Evolutionary conservation across 2,797 vertebrate genomes (phyloP).

Genomic region (Hephaestus fuliginosus): DNA sequence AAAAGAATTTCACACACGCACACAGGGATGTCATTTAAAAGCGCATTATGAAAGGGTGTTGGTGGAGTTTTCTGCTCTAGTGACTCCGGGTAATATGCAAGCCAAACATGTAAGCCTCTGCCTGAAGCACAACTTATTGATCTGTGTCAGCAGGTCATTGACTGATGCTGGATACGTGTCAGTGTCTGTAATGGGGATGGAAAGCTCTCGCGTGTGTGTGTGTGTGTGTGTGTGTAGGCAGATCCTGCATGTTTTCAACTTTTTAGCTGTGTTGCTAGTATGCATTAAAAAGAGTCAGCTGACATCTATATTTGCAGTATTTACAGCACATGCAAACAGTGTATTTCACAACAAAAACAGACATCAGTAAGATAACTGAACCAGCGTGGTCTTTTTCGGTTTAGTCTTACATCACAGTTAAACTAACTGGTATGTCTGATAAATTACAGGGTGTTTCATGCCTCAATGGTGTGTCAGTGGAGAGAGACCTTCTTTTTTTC

Average conservation of each 20-base stretch:
- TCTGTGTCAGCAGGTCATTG: slow-evolving; percentile 69
- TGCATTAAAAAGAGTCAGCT: background rate
- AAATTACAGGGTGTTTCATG: background rate
- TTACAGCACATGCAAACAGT: background rate
- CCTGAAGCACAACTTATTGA: slow-evolving; percentile 68
- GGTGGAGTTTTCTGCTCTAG: slow-evolving; percentile 53
- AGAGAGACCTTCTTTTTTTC: background rate
- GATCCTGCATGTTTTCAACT: background rate
- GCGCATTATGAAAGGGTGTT: slow-evolving; percentile 56
- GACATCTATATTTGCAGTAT: background rate
- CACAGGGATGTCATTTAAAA: slow-evolving; percentile 39
- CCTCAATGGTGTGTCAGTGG: background rate
- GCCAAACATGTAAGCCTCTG: slow-evolving; percentile 59
- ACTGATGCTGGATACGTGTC: slow-evolving; percentile 67
- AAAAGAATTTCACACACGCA: slow-evolving; percentile 32
- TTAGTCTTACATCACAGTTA: background rate
- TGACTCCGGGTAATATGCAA: slow-evolving; percentile 50
- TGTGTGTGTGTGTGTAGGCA: slow-evolving; percentile 14
- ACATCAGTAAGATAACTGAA: background rate
- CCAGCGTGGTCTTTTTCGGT: background rate
- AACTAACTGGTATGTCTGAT: background rate
- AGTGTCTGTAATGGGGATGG: slow-evolving; percentile 69
- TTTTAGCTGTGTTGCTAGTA: background rate
- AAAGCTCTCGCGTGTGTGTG: slow-evolving; percentile 39
- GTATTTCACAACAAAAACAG: background rate